Conservation (phyloP, 30 jellyfish, hydroid and myxozoan genomes). For the Aurelia sp. region DNA sequence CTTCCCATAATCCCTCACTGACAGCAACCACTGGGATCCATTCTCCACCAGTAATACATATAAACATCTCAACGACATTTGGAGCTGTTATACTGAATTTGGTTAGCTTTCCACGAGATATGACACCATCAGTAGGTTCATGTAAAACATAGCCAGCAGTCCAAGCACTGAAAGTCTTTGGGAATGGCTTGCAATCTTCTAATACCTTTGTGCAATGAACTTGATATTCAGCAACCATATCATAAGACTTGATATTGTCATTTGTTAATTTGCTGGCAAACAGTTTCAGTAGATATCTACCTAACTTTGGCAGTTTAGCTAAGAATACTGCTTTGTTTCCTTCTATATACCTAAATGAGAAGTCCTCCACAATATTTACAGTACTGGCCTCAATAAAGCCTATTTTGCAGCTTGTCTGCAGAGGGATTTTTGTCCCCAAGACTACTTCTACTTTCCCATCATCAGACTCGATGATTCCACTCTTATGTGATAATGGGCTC, state of each 20-base stretch:
- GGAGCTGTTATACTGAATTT: slow-evolving; percentile 55
- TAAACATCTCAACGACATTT: slow-evolving; percentile 70
- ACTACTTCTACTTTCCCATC: slow-evolving; percentile 53
- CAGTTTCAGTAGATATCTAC: slow-evolving; percentile 56
- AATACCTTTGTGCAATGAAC: slow-evolving; percentile 17
- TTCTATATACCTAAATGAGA: slow-evolving; percentile 41
- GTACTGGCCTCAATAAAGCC: slow-evolving; percentile 2
- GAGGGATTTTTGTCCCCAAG: slow-evolving; percentile 15
- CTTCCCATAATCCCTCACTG: slow-evolving; percentile 71
- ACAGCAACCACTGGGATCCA: slow-evolving; percentile 52
- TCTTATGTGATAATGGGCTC: slow-evolving; percentile 44
- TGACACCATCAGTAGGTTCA: slow-evolving; percentile 66
- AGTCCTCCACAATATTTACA: slow-evolving; percentile 17
- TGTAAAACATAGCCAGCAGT: slow-evolving; percentile 63
- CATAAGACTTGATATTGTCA: slow-evolving; percentile 41
- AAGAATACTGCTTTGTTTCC: slow-evolving; percentile 39
- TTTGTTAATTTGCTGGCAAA: slow-evolving; percentile 46
- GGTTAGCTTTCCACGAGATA: slow-evolving; percentile 19
- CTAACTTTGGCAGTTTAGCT: slow-evolving; percentile 64
- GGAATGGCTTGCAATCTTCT: slow-evolving; percentile 41
- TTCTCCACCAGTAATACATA: slow-evolving; percentile 59
- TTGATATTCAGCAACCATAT: slow-evolving; percentile 27
- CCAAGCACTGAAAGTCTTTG: slow-evolving; percentile 72
- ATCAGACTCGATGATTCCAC: slow-evolving; percentile 44
- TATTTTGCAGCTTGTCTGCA: slow-evolving; percentile 19